Percentiles rank a stretch among this genome's conserved stretches.
Conservation (phyloP, 2,113 vertebrate species). For the Setophaga kirtlandii region DNA sequence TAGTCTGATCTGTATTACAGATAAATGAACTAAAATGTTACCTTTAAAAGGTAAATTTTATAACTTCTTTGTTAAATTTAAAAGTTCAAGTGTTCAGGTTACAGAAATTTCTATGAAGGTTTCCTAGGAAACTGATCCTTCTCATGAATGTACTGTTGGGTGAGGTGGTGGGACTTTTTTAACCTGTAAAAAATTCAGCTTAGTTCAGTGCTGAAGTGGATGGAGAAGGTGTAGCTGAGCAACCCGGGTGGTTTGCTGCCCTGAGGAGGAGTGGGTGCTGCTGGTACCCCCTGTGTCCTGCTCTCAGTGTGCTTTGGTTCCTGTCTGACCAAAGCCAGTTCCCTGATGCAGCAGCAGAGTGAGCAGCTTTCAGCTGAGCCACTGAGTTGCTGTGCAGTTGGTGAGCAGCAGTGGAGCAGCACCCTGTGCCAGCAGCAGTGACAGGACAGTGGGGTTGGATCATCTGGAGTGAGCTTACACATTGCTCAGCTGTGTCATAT, state of each 20-base stretch:
- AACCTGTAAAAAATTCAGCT: not conserved
- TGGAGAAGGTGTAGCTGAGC: not conserved
- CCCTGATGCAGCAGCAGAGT: not conserved
- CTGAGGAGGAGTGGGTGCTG: not conserved
- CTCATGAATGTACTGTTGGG: not conserved
- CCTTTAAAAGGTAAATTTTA: not conserved
- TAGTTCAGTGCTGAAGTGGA: not conserved
- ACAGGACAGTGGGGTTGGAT: not conserved
- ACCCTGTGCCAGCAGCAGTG: not conserved
- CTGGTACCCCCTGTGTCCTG: not conserved
- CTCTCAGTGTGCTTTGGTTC: accelerated
- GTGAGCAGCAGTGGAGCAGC: not conserved
- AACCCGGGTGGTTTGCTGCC: not conserved
- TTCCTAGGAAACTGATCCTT: not conserved
- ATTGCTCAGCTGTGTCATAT: not conserved
- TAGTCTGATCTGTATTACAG: not conserved
- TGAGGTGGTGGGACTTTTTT: not conserved
- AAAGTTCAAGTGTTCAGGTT: not conserved
- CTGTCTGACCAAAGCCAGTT: not conserved
- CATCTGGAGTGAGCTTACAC: not conserved
- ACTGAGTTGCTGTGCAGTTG: not conserved
- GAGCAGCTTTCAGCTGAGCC: not conserved
- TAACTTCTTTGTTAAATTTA: not conserved
- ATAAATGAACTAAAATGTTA: not conserved
- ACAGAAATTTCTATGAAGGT: not conserved